A percentile compares a stretch with the other conserved stretches of the same genome.
Evolutionary conservation across 2,113 vertebrate species (phyloP).

Genomic region (Colinus virginianus): DNA sequence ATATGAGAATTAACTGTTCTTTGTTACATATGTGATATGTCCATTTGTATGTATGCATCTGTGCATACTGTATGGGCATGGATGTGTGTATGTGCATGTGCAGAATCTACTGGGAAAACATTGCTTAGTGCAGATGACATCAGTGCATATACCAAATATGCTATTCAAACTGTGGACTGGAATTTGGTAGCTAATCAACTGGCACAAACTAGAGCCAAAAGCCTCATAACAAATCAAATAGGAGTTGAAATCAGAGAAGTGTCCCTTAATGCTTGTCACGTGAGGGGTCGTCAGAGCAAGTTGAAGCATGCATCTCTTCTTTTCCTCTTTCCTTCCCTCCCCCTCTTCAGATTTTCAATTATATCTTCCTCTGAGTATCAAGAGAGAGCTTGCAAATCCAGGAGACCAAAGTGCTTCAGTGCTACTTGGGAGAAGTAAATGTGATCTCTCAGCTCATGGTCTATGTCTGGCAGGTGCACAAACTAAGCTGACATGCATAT

Average conservation of each 20-base stretch:
- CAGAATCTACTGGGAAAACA: slow-evolving; percentile 22
- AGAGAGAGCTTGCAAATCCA: slow-evolving; percentile 69
- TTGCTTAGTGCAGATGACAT: slow-evolving; percentile 63
- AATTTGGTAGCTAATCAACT: slow-evolving; percentile 78
- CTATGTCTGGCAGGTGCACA: slow-evolving; percentile 70
- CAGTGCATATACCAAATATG: slow-evolving; percentile 37
- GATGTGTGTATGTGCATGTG: background rate
- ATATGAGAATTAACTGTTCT: slow-evolving; percentile 74
- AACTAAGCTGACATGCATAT: slow-evolving; percentile 63
- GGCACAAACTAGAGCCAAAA: slow-evolving; percentile 70
- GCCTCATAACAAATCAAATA: slow-evolving; percentile 61
- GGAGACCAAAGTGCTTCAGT: slow-evolving; percentile 65
- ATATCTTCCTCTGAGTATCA: slow-evolving; percentile 62
- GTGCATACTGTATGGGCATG: background rate
- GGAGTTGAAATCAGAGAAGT: slow-evolving; percentile 35
- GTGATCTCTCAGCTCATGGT: slow-evolving; percentile 77
- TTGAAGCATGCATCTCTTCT: slow-evolving; percentile 54
- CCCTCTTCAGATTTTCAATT: slow-evolving; percentile 74
- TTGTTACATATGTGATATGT: slow-evolving; percentile 40
- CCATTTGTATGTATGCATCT: background rate
- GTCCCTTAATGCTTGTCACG: slow-evolving; percentile 54
- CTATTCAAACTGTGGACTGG: slow-evolving; percentile 72
- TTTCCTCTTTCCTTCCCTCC: slow-evolving; percentile 1
- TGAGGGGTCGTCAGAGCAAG: slow-evolving; percentile 59
- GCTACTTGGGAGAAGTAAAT: slow-evolving; percentile 71